Evolutionary conservation across 2,113 vertebrate species (phyloP).

Genomic region (Heloderma charlesbogerti): DNA sequence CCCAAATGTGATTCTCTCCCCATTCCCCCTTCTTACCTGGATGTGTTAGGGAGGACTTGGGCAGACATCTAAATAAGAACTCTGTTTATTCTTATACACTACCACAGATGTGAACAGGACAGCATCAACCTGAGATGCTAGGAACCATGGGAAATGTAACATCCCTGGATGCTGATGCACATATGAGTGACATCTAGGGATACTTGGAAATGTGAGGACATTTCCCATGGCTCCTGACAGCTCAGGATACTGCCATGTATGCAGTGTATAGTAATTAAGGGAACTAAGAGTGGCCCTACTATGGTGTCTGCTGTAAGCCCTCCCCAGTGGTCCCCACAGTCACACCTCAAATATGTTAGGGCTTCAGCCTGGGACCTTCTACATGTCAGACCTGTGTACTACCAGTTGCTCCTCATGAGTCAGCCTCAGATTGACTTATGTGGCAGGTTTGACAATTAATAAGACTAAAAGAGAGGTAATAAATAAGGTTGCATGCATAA

Average conservation of each 20-base stretch:
- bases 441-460: not conserved
- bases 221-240: not conserved
- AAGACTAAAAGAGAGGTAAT: not conserved
- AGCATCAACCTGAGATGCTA: not conserved
- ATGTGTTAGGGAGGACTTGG: too few relatives aligned
- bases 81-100: not conserved
- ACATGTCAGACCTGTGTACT: too few relatives aligned
- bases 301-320: not conserved
- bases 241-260: not conserved
- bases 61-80: not conserved
- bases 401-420: not conserved
- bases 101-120: not conserved
- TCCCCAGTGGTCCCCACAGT: not conserved
- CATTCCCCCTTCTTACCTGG: not conserved
- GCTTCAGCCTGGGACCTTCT: not conserved
- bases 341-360: not conserved
- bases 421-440: not conserved
- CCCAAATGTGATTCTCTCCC: not conserved
- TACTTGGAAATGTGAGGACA: not conserved
- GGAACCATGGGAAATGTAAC: not conserved
- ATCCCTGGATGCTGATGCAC: not conserved
- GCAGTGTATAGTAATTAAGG: too few relatives aligned
- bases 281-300: too few relatives aligned
- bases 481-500: not conserved
- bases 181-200: not conserved